Percentiles rank a stretch among this genome's conserved stretches.
These are phyloP conservation scores for Spea multiplicata DNA, from an alignment of 2,113 vertebrate species.

Conservation along the genomic window DNA sequence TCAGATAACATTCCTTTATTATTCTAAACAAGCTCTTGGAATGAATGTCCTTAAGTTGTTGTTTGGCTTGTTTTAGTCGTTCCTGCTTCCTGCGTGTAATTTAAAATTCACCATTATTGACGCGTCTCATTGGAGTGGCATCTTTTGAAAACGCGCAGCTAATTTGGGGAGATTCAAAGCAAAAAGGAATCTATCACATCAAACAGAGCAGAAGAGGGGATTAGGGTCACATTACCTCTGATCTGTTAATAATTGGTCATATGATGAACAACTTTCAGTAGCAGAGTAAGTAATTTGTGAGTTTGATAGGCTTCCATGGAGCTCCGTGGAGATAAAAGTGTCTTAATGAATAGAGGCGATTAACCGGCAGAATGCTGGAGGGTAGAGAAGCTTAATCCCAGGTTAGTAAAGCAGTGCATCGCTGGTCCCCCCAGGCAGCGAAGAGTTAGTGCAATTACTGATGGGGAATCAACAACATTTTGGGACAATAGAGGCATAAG, in stretches of 20 bases:
- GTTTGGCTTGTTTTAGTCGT: background rate
- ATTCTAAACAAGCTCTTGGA: too few relatives aligned
- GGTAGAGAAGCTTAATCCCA: conserved; percentile 18
- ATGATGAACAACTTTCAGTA: conserved; percentile 44
- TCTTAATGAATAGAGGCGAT: conserved; percentile 18
- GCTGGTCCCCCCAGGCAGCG: background rate
- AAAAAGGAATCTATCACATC: conserved; percentile 24
- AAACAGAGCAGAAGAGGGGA: conserved; percentile 18
- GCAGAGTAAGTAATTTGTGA: conserved; percentile 32
- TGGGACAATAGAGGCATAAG: background rate
- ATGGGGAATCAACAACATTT: background rate
- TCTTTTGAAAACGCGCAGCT: conserved; percentile 9
- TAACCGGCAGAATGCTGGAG: conserved; percentile 14
- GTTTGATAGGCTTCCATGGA: conserved; percentile 27
- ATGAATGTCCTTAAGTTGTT: too few relatives aligned
- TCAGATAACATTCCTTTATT: too few relatives aligned
- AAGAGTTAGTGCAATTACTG: background rate
- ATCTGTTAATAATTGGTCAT: conserved; percentile 44
- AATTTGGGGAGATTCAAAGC: conserved; percentile 20
- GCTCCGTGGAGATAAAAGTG: conserved; percentile 24
- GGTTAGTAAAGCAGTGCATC: background rate
- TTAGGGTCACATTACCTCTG: conserved; percentile 36
- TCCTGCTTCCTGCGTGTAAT: background rate
- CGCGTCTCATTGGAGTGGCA: background rate
- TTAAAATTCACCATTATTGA: background rate